Conservation (phyloP, 2,888 invertebrate genomes). For the Ceramica pisi region DNA sequence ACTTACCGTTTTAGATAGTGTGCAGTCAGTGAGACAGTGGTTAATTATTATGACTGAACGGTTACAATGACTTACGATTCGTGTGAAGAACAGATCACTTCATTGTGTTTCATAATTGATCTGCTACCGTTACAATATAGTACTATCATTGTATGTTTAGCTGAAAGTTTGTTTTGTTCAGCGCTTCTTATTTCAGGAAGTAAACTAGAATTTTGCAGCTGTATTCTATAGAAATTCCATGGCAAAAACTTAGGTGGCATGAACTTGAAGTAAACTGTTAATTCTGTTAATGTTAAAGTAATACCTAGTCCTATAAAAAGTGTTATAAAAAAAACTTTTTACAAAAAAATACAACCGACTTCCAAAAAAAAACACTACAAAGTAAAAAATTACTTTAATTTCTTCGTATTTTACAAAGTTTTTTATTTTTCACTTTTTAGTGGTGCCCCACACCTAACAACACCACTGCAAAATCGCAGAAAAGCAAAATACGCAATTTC, state of each 20-base stretch:
- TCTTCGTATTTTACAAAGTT: too few relatives aligned
- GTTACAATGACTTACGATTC: constrained; percentile 31
- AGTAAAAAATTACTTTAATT: too few relatives aligned
- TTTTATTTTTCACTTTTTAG: too few relatives aligned
- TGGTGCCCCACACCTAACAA: too few relatives aligned
- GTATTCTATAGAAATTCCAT: background rate
- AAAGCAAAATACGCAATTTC: too few relatives aligned
- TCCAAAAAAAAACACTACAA: too few relatives aligned
- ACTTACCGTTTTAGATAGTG: constrained; percentile 23
- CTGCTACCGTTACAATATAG: constrained; percentile 11
- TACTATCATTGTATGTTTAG: background rate
- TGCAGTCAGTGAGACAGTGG: constrained; percentile 5
- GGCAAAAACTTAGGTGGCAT: background rate
- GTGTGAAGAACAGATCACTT: constrained; percentile 27
- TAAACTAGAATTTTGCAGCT: too few relatives aligned
- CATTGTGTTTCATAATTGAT: constrained; percentile 25
- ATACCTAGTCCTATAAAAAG: too few relatives aligned
- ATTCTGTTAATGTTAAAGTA: too few relatives aligned
- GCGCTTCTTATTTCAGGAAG: background rate
- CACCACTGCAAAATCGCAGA: too few relatives aligned
- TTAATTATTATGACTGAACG: constrained; percentile 39
- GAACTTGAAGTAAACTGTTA: background rate
- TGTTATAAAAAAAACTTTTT: too few relatives aligned
- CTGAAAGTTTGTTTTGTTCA: constrained; percentile 1
- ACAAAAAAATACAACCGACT: too few relatives aligned